Evolutionary conservation across 2,797 vertebrate genomes (phyloP).

Genomic region (Acanthiza pusilla): DNA sequence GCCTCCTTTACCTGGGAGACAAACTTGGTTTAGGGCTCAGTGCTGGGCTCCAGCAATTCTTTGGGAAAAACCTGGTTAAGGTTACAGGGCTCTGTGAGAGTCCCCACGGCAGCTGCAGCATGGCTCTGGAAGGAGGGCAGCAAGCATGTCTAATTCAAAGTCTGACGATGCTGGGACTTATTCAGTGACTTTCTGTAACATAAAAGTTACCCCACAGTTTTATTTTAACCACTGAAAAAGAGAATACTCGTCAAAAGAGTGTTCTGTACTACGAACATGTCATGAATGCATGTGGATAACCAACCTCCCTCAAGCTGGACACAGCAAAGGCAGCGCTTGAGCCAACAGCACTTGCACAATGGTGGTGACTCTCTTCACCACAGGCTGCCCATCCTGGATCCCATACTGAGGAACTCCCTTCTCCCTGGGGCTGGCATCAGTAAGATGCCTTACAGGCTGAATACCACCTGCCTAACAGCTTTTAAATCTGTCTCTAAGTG

Average conservation of each 20-base stretch:
- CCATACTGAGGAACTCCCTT: not conserved
- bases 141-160: not conserved
- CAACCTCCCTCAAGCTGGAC: not conserved
- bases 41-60: not conserved
- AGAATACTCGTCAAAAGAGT: not conserved
- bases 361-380: not conserved
- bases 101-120: not conserved
- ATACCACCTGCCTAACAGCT: not conserved
- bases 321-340: not conserved
- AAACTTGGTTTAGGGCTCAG: not conserved
- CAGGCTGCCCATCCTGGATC: not conserved
- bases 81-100: not conserved
- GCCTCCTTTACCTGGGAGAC: not conserved
- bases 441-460: not conserved
- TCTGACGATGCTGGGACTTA: not conserved
- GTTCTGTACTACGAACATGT: not conserved
- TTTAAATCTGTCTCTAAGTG: not conserved
- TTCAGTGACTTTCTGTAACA: not conserved
- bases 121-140: not conserved
- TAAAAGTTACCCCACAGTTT: not conserved
- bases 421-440: not conserved
- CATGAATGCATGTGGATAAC: not conserved
- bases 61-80: not conserved
- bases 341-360: accelerated
- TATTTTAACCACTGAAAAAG: not conserved